Conservation (phyloP, 2,797 vertebrate genomes). For the Neostethus bicornis region DNA sequence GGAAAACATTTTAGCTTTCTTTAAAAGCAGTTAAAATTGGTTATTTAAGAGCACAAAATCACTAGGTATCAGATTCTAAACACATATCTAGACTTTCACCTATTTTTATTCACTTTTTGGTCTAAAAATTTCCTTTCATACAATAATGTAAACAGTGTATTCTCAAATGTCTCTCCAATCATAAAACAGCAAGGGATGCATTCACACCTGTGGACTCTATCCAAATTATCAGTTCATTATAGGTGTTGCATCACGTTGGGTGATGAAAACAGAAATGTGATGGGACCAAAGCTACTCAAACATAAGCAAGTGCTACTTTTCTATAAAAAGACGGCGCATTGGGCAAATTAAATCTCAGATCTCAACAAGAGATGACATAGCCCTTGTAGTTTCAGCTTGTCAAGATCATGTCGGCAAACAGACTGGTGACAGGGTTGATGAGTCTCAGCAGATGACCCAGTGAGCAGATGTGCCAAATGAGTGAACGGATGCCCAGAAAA, state of each 20-base stretch:
- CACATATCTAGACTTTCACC: too few relatives aligned
- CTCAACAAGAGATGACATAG: slow-evolving; percentile 50
- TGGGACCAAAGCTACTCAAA: slow-evolving; percentile 15
- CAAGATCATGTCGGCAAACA: slow-evolving; percentile 37
- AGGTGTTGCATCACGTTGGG: slow-evolving; percentile 52
- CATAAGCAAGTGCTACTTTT: slow-evolving; percentile 16
- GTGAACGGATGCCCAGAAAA: not conserved
- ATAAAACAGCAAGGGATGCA: slow-evolving; percentile 16
- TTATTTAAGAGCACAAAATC: too few relatives aligned
- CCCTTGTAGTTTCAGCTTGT: slow-evolving; percentile 21
- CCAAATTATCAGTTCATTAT: slow-evolving; percentile 55
- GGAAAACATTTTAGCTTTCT: too few relatives aligned
- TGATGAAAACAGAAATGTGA: slow-evolving; percentile 49
- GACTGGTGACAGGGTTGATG: not conserved
- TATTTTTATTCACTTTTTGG: not conserved
- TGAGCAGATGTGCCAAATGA: slow-evolving; percentile 24
- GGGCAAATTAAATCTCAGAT: slow-evolving; percentile 46
- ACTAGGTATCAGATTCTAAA: too few relatives aligned
- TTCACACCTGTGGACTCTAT: slow-evolving; percentile 14
- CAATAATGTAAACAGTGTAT: not conserved
- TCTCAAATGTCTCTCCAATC: slow-evolving; percentile 19
- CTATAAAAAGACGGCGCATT: slow-evolving; percentile 50
- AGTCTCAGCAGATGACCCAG: slow-evolving; percentile 14
- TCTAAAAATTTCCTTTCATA: not conserved
- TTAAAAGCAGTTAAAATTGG: too few relatives aligned